Conservation (phyloP, 30 jellyfish, hydroid and myxozoan genomes). For the Aurelia sp. region DNA sequence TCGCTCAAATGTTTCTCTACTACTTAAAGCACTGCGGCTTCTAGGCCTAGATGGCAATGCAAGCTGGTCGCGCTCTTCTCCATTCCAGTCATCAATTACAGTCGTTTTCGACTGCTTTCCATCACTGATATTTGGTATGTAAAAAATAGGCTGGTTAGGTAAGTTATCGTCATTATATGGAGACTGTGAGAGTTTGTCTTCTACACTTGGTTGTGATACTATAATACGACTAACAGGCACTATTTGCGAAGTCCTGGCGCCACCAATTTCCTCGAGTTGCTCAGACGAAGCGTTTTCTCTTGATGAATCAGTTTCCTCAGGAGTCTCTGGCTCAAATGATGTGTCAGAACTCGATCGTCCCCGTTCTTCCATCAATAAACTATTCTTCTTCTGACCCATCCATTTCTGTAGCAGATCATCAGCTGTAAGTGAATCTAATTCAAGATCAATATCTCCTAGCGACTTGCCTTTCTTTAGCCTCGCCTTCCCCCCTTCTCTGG, state of each 20-base stretch:
- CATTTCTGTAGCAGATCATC: constrained; percentile 57
- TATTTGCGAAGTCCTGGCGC: background rate
- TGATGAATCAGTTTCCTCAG: constrained; percentile 39
- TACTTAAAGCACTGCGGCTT: constrained; percentile 65
- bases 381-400: constrained; percentile 66
- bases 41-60: constrained; percentile 37
- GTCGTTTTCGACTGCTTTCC: constrained; percentile 23
- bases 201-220: constrained; percentile 66
- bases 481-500: background rate
- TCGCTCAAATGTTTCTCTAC: constrained; percentile 23
- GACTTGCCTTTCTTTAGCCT: constrained; percentile 39
- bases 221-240: constrained; percentile 38
- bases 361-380: constrained; percentile 31
- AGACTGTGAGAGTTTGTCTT: background rate
- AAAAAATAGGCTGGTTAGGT: constrained; percentile 67
- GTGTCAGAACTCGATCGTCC: constrained; percentile 65
- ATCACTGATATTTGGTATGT: constrained; percentile 46
- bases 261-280: background rate
- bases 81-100: constrained; percentile 7
- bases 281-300: constrained; percentile 29
- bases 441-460: constrained; percentile 37
- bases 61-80: background rate
- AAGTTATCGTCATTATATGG: background rate
- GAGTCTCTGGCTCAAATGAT: constrained; percentile 42
- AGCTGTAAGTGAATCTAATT: constrained; percentile 31